Conservation (phyloP, 2,113 vertebrate species). For the Platysteira castanea region DNA sequence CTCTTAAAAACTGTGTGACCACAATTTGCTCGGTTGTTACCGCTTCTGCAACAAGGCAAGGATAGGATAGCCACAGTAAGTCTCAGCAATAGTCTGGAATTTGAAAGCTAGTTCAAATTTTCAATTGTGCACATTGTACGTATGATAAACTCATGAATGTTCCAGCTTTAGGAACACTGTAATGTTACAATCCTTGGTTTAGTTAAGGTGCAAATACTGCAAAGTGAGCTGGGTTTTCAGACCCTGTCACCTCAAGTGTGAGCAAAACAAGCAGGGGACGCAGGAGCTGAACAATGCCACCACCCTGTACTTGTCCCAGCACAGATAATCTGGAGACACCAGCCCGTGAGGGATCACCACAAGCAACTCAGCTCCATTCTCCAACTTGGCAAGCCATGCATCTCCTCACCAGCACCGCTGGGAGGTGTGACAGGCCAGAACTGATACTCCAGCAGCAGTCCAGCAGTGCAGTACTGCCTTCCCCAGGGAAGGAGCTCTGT, state of each 20-base stretch:
- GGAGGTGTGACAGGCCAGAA: not conserved
- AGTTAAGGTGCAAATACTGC: not conserved
- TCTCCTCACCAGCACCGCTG: not conserved
- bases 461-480: not conserved
- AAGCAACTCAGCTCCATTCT: not conserved
- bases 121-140: not conserved
- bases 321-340: not conserved
- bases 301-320: not conserved
- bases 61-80: not conserved
- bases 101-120: not conserved
- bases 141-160: not conserved
- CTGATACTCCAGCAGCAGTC: not conserved
- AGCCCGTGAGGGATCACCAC: not conserved
- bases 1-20: not conserved
- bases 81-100: not conserved
- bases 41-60: not conserved
- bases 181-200: not conserved
- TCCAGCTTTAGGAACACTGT: not conserved
- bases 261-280: not conserved
- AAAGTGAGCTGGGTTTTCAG: not conserved
- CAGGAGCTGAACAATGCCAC: not conserved
- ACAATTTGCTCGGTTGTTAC: not conserved
- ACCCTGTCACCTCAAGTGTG: not conserved
- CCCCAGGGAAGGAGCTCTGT: not conserved
- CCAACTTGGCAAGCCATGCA: rapidly evolving